Evolutionary conservation across 2,113 vertebrate species (phyloP), one percentile per base, ranked within the genome.

Genomic region (Alectura lathami): DNA sequence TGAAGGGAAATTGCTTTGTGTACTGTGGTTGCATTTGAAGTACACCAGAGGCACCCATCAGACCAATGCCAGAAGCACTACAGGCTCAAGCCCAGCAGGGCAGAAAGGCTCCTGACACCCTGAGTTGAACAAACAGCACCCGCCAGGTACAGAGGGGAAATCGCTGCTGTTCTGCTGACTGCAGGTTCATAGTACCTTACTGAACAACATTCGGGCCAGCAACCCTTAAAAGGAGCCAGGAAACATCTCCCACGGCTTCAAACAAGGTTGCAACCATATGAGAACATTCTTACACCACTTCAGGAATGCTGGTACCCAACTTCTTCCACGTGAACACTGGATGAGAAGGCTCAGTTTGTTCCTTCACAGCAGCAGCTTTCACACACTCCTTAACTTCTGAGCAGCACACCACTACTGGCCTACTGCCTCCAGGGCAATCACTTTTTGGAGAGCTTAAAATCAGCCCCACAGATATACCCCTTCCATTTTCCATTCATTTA

Each of bases 261-360:
- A 6, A 5, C 29, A 14, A 16, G 32, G 85, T 66, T 85, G 66
- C 75, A 36, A 2, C 8, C 83, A 36, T 0, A 8, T 4, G 27
- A 59, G 23, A n/a, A 40, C 40, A 1, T 4, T 24, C 47, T 23
- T 0, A 30, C 2, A 2, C 32, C 13, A 1, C 3, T 22, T 3
- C 3, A 40, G 72, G 32, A 56, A 11, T 0, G 32, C 34, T 32
- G 30, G 51, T 17, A 66, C 82, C 34, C 24, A 17, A 6, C 4
- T 0, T 3, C 47, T 34, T 91, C 72, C 69, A 1, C 0, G 7
- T 2, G 3, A 18, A 42, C 66, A 13, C 2, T 0, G 12, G 42
- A 6, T 14, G 3, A 13, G 3, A 13, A 20, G 34, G 53, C 1
- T 42, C 69, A 3, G 0, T 21, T 12, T 30, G 42, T 15, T 48